phyloP scores from a whole-genome alignment of 2,113 vertebrate genomes.

The Ginglymostoma cirratum region DNA sequence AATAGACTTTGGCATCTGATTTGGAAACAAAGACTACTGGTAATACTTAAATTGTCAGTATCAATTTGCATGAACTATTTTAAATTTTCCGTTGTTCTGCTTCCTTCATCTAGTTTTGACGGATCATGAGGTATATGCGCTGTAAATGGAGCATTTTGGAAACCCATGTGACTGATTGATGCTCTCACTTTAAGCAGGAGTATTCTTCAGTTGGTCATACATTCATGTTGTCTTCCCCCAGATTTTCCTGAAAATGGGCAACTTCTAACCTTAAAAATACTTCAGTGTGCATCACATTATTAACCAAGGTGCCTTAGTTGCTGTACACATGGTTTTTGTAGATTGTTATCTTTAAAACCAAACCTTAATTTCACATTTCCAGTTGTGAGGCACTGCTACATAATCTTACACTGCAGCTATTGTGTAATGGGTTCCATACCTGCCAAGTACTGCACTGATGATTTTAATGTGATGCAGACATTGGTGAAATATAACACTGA shows the following conservation, averaged over 20 bases:
- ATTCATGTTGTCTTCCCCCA: not conserved
- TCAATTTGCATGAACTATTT: not conserved
- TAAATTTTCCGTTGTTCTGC: not conserved
- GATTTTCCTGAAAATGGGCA: not conserved
- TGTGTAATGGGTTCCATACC: not conserved
- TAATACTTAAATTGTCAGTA: not conserved
- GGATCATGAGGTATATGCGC: not conserved
- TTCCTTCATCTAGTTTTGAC: not conserved
- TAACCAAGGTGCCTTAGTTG: not conserved
- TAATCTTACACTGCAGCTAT: not conserved
- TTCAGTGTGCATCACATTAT: not conserved
- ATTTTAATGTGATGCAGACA: not conserved
- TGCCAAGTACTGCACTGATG: not conserved
- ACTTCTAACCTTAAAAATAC: not conserved
- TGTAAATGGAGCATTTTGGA: not conserved
- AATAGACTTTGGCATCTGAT: not conserved
- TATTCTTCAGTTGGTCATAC: not conserved
- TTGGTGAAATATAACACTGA: not conserved
- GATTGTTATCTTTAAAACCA: not conserved
- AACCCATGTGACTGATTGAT: not conserved
- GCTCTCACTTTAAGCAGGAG: not conserved
- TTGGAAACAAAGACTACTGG: not conserved
- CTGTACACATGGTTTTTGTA: not conserved
- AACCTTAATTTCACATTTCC: not conserved
- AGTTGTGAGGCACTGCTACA: not conserved